phyloP scores from a whole-genome alignment of 2,113 vertebrate species.

The Ceyx cyanopectus region DNA sequence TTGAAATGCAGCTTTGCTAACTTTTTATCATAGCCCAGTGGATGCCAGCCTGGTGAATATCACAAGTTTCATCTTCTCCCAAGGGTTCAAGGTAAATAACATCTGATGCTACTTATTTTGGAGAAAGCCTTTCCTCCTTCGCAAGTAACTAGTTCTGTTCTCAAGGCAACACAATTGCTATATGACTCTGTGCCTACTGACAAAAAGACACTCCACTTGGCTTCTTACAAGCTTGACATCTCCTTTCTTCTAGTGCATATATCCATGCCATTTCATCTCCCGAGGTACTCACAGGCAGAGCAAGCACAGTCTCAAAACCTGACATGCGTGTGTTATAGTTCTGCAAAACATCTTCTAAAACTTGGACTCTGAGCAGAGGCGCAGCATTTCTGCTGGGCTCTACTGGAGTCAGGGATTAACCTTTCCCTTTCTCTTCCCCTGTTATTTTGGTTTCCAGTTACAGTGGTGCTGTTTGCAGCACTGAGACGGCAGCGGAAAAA shows the following conservation, averaged over 20 bases:
- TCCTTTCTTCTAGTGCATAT: conserved; percentile 2
- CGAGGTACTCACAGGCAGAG: neutral
- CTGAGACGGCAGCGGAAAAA: conserved; percentile 92
- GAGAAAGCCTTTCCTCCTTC: neutral
- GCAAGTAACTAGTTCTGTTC: neutral
- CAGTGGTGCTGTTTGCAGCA: conserved; percentile 93
- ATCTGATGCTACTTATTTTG: neutral
- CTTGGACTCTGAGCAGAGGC: neutral
- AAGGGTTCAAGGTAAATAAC: conserved; percentile 24
- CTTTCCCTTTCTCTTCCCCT: neutral
- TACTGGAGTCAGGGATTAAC: conserved; percentile 62
- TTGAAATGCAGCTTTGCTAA: conserved; percentile 35
- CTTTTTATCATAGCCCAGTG: neutral
- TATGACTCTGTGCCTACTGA: neutral
- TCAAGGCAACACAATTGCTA: neutral
- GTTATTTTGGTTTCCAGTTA: conserved; percentile 81
- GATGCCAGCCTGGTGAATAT: neutral
- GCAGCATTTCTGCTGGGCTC: neutral
- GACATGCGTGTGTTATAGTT: neutral
- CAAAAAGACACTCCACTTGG: conserved; percentile 4
- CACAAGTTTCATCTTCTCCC: neutral
- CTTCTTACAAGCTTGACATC: neutral
- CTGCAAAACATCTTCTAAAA: conserved; percentile 18
- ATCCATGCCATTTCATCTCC: neutral
- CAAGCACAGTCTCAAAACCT: neutral